Evolutionary conservation across 2,888 invertebrate genomes (phyloP).

Genomic region (Luffia ferchaultella): DNA sequence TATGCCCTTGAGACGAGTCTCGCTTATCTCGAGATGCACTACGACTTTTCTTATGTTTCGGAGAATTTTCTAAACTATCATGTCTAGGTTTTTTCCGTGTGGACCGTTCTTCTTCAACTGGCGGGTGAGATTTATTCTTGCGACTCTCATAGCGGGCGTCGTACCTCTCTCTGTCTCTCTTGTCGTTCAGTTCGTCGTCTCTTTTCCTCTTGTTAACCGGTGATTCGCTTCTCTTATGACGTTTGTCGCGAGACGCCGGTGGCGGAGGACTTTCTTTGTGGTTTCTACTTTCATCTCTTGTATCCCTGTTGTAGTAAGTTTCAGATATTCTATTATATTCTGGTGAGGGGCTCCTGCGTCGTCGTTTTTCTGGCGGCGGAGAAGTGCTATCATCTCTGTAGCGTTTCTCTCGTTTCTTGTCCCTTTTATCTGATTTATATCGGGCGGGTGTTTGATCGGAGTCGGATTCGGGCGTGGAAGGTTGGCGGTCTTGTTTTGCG

Average conservation of each 20-base stretch:
- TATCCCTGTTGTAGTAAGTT: constrained; percentile 10
- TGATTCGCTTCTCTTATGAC: constrained; percentile 27
- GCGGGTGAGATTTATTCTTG: not conserved
- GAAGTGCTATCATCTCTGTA: constrained; percentile 21
- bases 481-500: constrained; percentile 30
- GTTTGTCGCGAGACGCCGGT: constrained; percentile 21
- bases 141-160: constrained; percentile 14
- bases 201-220: constrained; percentile 22
- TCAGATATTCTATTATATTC: constrained; percentile 1
- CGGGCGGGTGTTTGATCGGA: constrained; percentile 23
- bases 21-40: constrained; percentile 31
- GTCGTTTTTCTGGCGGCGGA: constrained; percentile 40
- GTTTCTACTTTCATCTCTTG: constrained; percentile 19
- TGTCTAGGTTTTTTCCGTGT: constrained; percentile 8
- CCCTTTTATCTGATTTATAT: constrained; percentile 26
- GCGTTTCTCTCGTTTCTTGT: constrained; percentile 19
- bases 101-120: not conserved
- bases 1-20: constrained; percentile 31
- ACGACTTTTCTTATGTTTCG: constrained; percentile 27
- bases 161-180: constrained; percentile 23
- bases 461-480: constrained; percentile 29
- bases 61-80: constrained; percentile 21
- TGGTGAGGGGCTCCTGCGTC: constrained; percentile 28
- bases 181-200: constrained; percentile 6
- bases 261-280: constrained; percentile 22